A percentile compares a stretch with the other conserved stretches of the same genome.
phyloP scores from a whole-genome alignment of 2,797 vertebrate species.

The Spatula clypeata region DNA sequence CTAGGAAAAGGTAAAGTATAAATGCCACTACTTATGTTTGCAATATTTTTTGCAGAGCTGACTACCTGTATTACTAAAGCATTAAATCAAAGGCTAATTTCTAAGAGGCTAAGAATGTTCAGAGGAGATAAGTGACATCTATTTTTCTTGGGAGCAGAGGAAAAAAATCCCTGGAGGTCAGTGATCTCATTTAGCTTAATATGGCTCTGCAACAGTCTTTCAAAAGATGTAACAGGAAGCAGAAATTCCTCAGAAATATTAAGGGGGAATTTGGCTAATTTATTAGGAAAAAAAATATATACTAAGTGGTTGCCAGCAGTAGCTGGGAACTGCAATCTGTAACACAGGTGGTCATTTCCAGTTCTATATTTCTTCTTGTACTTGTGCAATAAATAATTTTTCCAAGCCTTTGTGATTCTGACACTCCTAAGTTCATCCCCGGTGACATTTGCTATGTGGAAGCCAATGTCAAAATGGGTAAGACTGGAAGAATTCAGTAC shows the following conservation, averaged over 20 bases:
- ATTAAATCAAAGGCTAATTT: not conserved
- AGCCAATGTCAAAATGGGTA: not conserved
- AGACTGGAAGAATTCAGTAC: not conserved
- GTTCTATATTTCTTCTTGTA: not conserved
- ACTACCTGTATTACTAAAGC: not conserved
- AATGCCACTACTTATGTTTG: not conserved
- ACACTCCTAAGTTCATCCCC: not conserved
- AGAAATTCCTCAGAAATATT: not conserved
- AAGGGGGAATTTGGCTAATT: not conserved
- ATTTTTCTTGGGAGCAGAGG: not conserved
- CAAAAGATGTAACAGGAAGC: not conserved
- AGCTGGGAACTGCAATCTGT: not conserved
- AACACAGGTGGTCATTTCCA: not conserved
- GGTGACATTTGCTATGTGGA: not conserved
- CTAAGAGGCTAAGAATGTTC: not conserved
- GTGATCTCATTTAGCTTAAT: not conserved
- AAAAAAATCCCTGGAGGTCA: not conserved
- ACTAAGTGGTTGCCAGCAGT: not conserved
- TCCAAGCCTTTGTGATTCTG: not conserved
- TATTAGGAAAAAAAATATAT: not conserved
- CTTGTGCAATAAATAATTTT: slow-evolving; percentile 8
- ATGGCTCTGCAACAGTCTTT: not conserved
- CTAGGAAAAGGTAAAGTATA: not conserved
- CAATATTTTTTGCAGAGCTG: not conserved
- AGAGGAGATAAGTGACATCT: not conserved